Evolutionary conservation across 1,140 invertebrate genomes (phyloP).

Genomic region (Aleiodes sp.): DNA sequence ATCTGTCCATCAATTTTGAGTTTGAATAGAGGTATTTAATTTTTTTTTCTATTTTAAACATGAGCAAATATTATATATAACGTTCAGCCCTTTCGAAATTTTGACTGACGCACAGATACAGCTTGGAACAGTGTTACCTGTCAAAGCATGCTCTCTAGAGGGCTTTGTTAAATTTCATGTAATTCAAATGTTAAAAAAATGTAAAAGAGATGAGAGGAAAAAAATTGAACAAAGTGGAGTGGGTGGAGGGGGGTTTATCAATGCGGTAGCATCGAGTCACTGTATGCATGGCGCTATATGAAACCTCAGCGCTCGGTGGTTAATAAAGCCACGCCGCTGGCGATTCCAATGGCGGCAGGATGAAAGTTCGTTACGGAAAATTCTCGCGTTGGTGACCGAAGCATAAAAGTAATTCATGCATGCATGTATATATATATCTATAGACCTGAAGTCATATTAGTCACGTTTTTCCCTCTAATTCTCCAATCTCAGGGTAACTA

Average conservation of each 20-base stretch:
- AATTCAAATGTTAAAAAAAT: neutral
- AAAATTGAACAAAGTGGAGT: neutral
- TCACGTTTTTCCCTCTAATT: slow-evolving; percentile 13
- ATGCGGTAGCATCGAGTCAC: slow-evolving; percentile 2
- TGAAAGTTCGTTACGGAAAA: slow-evolving; percentile 27
- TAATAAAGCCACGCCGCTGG: slow-evolving; percentile 4
- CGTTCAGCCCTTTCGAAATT: no score
- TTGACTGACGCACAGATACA: no score
- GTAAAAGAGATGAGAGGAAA: neutral
- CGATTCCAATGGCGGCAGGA: slow-evolving; percentile 10
- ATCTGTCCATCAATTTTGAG: no score
- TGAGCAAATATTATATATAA: no score
- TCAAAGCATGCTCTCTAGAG: neutral
- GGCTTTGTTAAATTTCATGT: neutral
- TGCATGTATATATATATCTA: neutral
- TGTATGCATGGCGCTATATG: slow-evolving; percentile 1
- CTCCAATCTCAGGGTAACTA: slow-evolving; percentile 6
- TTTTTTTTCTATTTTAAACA: no score
- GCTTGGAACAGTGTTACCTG: no score
- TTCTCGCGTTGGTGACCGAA: neutral
- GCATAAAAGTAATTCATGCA: neutral
- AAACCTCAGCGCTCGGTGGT: slow-evolving; percentile 1
- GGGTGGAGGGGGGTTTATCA: slow-evolving; percentile 9
- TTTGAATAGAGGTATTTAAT: no score
- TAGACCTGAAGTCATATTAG: neutral